Conservation (phyloP, 2,888 invertebrate genomes). For the Macaria notata region DNA sequence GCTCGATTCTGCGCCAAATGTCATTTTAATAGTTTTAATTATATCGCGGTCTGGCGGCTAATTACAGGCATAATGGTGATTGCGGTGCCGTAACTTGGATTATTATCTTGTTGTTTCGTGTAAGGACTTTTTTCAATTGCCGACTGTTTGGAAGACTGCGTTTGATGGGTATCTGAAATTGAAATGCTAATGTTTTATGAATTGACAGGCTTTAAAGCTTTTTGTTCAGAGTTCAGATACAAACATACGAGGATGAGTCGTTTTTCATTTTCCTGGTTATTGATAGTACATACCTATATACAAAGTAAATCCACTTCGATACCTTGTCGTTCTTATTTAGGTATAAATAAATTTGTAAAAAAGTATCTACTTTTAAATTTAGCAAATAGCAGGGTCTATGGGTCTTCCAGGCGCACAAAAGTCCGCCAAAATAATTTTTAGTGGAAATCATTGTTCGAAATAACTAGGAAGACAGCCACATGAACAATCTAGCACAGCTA, state of each 20-base stretch:
- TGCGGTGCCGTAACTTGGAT: slow-evolving; percentile 38
- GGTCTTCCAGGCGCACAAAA: no score
- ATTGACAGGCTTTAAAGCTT: not conserved
- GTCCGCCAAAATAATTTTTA: no score
- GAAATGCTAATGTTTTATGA: slow-evolving; percentile 3
- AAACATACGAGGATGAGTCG: no score
- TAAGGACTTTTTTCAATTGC: slow-evolving; percentile 38
- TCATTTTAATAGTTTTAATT: slow-evolving; percentile 78
- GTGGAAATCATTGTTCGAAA: not conserved
- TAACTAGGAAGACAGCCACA: slow-evolving; percentile 3
- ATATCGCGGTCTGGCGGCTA: slow-evolving; percentile 48
- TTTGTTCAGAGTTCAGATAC: not conserved
- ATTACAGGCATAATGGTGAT: slow-evolving; percentile 52
- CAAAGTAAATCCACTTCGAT: no score
- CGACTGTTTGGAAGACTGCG: slow-evolving; percentile 15
- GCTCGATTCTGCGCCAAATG: slow-evolving; percentile 62
- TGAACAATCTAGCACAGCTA: slow-evolving; percentile 1
- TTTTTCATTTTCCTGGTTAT: no score
- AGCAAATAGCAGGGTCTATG: no score
- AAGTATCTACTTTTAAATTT: no score
- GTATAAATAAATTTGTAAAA: no score
- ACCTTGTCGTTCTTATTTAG: no score
- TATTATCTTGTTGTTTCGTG: slow-evolving; percentile 33
- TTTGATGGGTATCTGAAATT: slow-evolving; percentile 18
- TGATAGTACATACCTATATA: no score